Conservation (phyloP, 2,888 invertebrate genomes). For the Platycheirus albimanus region DNA sequence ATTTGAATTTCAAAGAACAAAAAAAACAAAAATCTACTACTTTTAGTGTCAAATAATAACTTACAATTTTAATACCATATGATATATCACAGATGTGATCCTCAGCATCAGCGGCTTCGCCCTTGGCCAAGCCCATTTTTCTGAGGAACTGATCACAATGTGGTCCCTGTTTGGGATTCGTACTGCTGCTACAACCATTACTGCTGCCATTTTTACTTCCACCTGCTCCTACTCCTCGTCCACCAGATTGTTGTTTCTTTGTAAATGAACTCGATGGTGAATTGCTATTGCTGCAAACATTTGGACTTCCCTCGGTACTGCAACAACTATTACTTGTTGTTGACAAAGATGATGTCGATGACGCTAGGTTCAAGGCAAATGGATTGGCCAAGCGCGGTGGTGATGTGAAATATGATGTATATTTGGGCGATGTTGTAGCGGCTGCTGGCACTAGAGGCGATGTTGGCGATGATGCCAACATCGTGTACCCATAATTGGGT, state of each 20-base stretch:
- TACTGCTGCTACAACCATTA: slow-evolving; percentile 55
- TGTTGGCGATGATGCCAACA: slow-evolving; percentile 67
- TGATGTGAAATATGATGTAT: slow-evolving; percentile 62
- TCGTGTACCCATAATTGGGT: slow-evolving; percentile 65
- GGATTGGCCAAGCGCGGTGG: slow-evolving; percentile 64
- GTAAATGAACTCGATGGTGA: slow-evolving; percentile 59
- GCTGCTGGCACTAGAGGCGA: slow-evolving; percentile 63
- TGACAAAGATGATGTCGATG: slow-evolving; percentile 33
- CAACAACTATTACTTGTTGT: slow-evolving; percentile 42
- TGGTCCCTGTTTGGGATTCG: slow-evolving; percentile 82
- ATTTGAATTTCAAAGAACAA: not conserved
- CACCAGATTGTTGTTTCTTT: slow-evolving; percentile 35
- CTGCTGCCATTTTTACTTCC: too few relatives aligned
- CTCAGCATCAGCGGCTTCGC: slow-evolving; percentile 80
- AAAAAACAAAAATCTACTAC: slow-evolving; percentile 5
- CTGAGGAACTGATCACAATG: slow-evolving; percentile 83
- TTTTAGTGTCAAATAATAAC: slow-evolving; percentile 55
- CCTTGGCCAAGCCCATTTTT: slow-evolving; percentile 82
- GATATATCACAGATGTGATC: slow-evolving; percentile 83
- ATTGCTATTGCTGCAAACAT: slow-evolving; percentile 31
- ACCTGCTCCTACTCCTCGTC: slow-evolving; percentile 9
- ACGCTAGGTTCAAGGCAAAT: slow-evolving; percentile 15
- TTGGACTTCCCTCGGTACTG: slow-evolving; percentile 31
- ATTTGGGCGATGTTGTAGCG: slow-evolving; percentile 64
- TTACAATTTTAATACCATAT: slow-evolving; percentile 82